Evolutionary conservation across 2,888 invertebrate genomes (phyloP), one percentile per base, ranked within the genome.

Genomic region (Acanthoscelides obtectus): DNA sequence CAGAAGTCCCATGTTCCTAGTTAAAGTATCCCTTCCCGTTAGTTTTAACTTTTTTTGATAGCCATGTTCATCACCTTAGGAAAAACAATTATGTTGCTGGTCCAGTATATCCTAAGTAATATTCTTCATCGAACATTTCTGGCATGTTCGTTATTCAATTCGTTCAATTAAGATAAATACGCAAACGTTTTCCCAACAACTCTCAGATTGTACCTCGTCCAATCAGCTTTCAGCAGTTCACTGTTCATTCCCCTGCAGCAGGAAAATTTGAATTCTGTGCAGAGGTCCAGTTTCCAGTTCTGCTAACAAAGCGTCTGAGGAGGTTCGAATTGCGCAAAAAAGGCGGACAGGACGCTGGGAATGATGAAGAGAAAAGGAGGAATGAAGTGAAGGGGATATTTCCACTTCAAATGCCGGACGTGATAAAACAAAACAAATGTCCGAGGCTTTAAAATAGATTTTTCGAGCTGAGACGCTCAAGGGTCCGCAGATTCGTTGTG

Each of bases 371-470:
- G 71, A 67, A 70, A 71, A 27, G 70, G 69, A 73, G 69, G 74
- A 75, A 73, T 71, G 76, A 75, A 75, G 76, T 22, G 22, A 67
- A 75, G 75, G 76, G 77, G 79, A 79, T 81, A 80, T 79, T 80
- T 80, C 79, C 80, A 80, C 80, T 80, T 78, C 78, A 80, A 79
- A 80, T 78, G 78, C 76, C 73, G 81, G 79, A 82, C 82, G 81
- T 82, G 82, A 82, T 82, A 79, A 81, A 82, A 80, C 80, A 81
- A 82, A 82, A 81, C 79, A 81, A 81, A 81, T 79, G 79, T 77
- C 78, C 77, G 76, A 74, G 75, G 77, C 78, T 77, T 76, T 73
- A 76, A 79, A 80, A 78, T 78, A 77, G 78, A 79, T 79, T 79
- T 77, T 77, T 77, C 75, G 45, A 12, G 45, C 45, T 45, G 45